Percentiles rank a stretch among this genome's conserved stretches.
Evolutionary conservation across 2,888 invertebrate species (phyloP).

Genomic region (Macropis europaea): DNA sequence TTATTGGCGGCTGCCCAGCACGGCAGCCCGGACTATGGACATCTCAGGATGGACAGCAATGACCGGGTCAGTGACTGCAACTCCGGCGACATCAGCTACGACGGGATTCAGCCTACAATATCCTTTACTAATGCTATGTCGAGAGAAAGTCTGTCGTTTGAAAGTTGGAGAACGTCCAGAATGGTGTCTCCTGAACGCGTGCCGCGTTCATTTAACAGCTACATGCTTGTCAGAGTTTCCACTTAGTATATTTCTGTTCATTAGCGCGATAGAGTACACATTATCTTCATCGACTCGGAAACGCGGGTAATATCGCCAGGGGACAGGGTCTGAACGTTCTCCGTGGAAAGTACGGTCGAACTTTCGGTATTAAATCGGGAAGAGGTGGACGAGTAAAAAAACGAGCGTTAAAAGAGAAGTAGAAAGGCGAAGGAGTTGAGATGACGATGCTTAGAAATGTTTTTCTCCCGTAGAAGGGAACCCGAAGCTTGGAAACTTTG

Average conservation of each 20-base stretch:
- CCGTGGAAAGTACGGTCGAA: conserved; percentile 36
- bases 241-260: not conserved
- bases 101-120: conserved; percentile 97
- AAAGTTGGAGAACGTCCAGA: conserved; percentile 49
- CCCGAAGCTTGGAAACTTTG: conserved; percentile 53
- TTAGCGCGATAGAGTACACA: not conserved
- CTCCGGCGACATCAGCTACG: conserved; percentile 94
- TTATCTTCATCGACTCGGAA: conserved; percentile 3
- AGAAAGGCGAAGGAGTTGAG: conserved; percentile 34
- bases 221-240: conserved; percentile 5
- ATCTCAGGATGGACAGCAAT: conserved; percentile 89
- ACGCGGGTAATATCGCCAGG: conserved; percentile 13
- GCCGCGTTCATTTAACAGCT: conserved; percentile 2
- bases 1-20: conserved; percentile 91
- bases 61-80: conserved; percentile 95
- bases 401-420: conserved; percentile 26
- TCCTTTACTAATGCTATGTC: conserved; percentile 88
- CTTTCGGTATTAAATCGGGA: conserved; percentile 37
- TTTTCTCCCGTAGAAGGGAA: conserved; percentile 41
- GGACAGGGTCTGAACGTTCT: conserved; percentile 36
- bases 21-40: conserved; percentile 90
- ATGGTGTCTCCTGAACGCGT: not conserved
- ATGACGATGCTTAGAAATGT: conserved; percentile 56
- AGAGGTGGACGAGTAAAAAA: conserved; percentile 22
- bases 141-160: not conserved